Conservation (phyloP, 2,888 invertebrate genomes). For the Cephus nigrinus region DNA sequence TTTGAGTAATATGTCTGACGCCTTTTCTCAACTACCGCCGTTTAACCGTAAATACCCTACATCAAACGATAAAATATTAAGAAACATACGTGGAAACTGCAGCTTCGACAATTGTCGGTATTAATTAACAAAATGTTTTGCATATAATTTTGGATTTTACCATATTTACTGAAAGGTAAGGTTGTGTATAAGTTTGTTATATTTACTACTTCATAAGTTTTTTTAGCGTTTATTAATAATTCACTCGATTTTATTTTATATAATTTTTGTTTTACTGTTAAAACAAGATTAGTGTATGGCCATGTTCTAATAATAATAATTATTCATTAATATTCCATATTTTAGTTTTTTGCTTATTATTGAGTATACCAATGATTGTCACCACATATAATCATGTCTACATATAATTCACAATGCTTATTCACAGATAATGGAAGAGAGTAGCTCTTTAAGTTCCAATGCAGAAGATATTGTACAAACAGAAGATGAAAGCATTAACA, state of each 20-base stretch:
- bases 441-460: not conserved
- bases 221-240: not conserved
- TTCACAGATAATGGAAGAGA: not conserved
- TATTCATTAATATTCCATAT: not conserved
- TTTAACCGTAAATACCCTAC: conserved; percentile 25
- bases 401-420: not conserved
- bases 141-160: not conserved
- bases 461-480: not conserved
- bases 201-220: not conserved
- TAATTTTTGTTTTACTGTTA: not conserved
- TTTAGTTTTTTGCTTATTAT: not conserved
- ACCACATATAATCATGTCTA: not conserved
- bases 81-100: not conserved
- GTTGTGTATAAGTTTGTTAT: not conserved
- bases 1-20: conserved; percentile 40
- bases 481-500: not conserved
- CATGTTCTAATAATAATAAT: not conserved
- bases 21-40: conserved; percentile 22
- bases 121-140: not conserved
- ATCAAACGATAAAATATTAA: not conserved
- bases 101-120: not conserved
- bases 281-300: not conserved
- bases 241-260: not conserved
- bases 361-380: not conserved
- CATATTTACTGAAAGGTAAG: not conserved